Base-by-base conservation (phyloP, 1,140 invertebrate species). In the Drosophila gunungcola region DNA sequence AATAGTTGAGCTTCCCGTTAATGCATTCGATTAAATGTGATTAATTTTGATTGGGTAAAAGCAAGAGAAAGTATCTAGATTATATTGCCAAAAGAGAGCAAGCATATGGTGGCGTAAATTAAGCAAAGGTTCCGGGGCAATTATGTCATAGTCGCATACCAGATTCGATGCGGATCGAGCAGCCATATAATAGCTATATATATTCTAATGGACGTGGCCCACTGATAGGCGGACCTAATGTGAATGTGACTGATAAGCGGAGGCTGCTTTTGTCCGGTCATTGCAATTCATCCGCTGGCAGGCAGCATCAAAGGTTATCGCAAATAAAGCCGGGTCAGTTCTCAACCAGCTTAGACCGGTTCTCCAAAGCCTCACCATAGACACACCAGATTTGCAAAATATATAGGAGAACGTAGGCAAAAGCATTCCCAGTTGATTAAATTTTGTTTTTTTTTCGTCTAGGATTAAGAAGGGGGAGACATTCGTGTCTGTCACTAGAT, bases 251-350 rank as follows among this genome's bases (percentile, higher is more conserved):
- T 58, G 73, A 76, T 76, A 76, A 76, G 41, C 4, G 11, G 21
- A 11, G 29, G 12, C 48, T 41, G 29, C 68, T 62, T 55, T 49
- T 63, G 70, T 48, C 57, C 49, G 49, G 43, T 3, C 51, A 74
- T 56, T 64, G 72, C 72, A 74, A 75, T 75, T 75, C 72, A 75
- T 75, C 41, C 39, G 52, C 53, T 53, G 58, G 58, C 58, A 51
- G 72, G 72, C 60, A 53, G 72, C 60, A 53, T 55, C 72, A 65
- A 72, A 76, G 73, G 73, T 76, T 76, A 76, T 76, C 73, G 29
- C 4, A 12, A 11, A 38, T 41, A 16, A n/a, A 69, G 61, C 25
- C 38, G 61, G 73, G 73, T 76, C 73, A 74, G 38, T 39, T 9
- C 0, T 9, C 7, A 76, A 57, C 73, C 73, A 42, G 72, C 67